Evolutionary conservation across 2,888 invertebrate species (phyloP), one percentile per base, ranked within the genome.

Genomic region (Zygogramma bicolorata): DNA sequence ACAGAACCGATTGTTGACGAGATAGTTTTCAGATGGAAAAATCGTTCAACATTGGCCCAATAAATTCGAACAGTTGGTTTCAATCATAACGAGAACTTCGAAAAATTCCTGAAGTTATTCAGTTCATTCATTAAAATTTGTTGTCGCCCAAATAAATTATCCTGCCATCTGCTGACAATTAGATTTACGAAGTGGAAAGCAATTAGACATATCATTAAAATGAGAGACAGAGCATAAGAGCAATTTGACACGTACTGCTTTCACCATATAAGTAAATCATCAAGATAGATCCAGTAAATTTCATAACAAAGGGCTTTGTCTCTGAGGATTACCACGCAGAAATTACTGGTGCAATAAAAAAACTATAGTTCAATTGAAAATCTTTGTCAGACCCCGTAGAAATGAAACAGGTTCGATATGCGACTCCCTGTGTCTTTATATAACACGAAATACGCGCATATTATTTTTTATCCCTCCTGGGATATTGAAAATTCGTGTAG

Each of bases 401-500:
- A 53, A 53, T 25, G 13, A 22, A 53, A 53, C n/a, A 25, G 6
- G 6, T 25, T 25, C 7, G 25, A 25, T 8, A n/a, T 15, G 13
- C 13, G n/a, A 25, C 10, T 25, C 3, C 0, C 2, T n/a, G 10
- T 25, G n/a, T 53, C 5, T 53, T 53, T 53, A 53, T 53, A 25
- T 53, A 53, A 53, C 25, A 53, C 22, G 25, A 25, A 53, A 53
- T 53, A 53, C n/a, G 10, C n/a, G 25, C n/a, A 4, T 25, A 53
- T 53, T 53, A 25, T 1, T 70, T 58, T 63, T 34, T 49, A 59
- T 70, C 58, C 59, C 65, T 70, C 40, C 29, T 22, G 70, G 42
- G 42, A 66, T 69, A 69, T 65, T 62, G 65, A 69, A 68, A 72
- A 60, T 65, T 61, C 66, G 63, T 73, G 61, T 62, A 42, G 66